Base-by-base conservation (phyloP, 2,888 invertebrate genomes). In the Piscicola geometra region DNA sequence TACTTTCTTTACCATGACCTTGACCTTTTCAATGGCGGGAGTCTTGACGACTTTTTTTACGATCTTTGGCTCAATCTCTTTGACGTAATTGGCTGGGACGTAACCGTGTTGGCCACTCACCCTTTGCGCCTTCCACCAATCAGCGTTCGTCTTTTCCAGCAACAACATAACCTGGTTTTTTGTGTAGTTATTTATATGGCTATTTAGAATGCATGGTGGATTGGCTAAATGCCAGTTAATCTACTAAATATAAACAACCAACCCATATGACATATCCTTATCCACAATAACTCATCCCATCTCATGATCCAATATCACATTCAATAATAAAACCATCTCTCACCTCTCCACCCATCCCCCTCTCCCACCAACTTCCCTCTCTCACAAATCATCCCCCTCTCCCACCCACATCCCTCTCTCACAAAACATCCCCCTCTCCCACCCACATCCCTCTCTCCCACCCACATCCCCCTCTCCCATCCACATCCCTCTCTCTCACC, bases 61-160 rank as follows among this genome's bases (percentile, higher is more conserved):
- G 41, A 84, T 89, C 78, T 94, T 90, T 0, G 95, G 93, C 80
- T 95, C 94, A 69, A 94, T 90, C 86, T 95, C 94, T 47, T 91
- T 89, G 21, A 98, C 93, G 86, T 98, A 98, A 86, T 94, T 96
- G 0, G 95, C 96, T 0, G 99, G 99, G 1, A 98, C 96, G 86
- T 96, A 99, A 0, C 98, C 98, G 82, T 97, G 97, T 0, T 90
- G 90, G 0, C 96, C 92, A 83, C 93, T 93, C 0, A 91, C 90
- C 85, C 94, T 94, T 21, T 94, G 89, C n/a, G 97, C 93, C 82
- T 93, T 93, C 98, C 99, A 99, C 99, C 99, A 99, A 85, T 99
- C 99, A 0, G 92, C 90, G 86, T 97, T 98, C 9, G 94, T 95
- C 87, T 94, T 94, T 84, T 92, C 93, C 79, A 98, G 89, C 0